Percentiles rank a stretch among this genome's conserved stretches.
Evolutionary conservation across 2,888 invertebrate species (phyloP).

Genomic region (Eristalis tenax): DNA sequence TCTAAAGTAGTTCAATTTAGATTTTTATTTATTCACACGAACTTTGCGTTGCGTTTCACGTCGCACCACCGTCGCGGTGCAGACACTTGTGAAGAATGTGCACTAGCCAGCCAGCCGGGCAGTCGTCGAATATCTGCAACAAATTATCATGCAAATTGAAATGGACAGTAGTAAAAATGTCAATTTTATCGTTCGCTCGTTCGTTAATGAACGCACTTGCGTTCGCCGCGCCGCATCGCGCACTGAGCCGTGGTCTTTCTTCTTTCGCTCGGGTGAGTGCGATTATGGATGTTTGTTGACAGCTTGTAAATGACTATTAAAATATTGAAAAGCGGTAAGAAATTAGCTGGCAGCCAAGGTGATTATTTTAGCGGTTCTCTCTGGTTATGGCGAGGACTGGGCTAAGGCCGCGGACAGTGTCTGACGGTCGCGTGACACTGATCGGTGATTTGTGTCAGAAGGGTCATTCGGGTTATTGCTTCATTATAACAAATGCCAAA

Average conservation of each 20-base stretch:
- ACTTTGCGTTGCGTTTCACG: constrained; percentile 27
- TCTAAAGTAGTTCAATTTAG: constrained; percentile 35
- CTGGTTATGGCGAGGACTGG: no score
- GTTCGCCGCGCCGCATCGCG: not conserved
- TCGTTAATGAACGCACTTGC: constrained; percentile 46
- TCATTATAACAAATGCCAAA: not conserved
- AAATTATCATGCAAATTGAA: constrained; percentile 54
- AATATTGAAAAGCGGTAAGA: constrained; percentile 35
- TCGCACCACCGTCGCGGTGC: no score
- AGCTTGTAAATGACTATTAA: constrained; percentile 58
- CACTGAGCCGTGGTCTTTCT: not conserved
- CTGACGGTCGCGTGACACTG: not conserved
- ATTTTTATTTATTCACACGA: constrained; percentile 34
- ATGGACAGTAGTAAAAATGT: constrained; percentile 48
- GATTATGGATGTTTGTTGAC: constrained; percentile 46
- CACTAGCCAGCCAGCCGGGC: not conserved
- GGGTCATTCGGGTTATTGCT: not conserved
- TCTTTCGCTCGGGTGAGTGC: constrained; percentile 7
- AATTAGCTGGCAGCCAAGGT: constrained; percentile 8
- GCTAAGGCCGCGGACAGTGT: not conserved
- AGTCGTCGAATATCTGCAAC: constrained; percentile 19
- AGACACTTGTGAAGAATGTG: not conserved
- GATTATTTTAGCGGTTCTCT: constrained; percentile 9
- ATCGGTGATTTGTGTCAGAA: not conserved
- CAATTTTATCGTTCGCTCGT: constrained; percentile 44